Evolutionary conservation across 1,140 invertebrate genomes (phyloP), one percentile per base, ranked within the genome.

Genomic region (Bombus superbus): DNA sequence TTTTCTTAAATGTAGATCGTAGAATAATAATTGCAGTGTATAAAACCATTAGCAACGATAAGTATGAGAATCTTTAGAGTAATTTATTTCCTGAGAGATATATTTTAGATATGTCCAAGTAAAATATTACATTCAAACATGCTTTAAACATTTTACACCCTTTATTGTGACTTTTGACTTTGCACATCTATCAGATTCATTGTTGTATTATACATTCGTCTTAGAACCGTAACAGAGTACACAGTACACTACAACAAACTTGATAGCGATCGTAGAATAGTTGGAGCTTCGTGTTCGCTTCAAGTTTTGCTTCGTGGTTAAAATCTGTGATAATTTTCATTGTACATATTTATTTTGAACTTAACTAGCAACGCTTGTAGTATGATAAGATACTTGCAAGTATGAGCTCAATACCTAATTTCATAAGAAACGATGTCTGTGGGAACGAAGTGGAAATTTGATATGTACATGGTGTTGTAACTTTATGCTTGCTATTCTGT

Each of bases 381-480:
- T 32, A 32, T 32, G 32, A 11, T 32, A 57, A 77, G 22, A n/a
- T 4, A 10, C 22, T 57, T 15, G 28, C 22, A 82, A 74, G 28
- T 11, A 40, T 47, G 35, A 62, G n/a, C 66, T 40, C 53, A 9
- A 72, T 59, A 84, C 66, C 40, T 32, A 84, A 79, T 84, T 79
- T 79, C 66, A 59, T 59, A 78, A 59, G 83, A 84, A 84, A 84
- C 83, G 40, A 42, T n/a, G 62, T 72, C 53, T 79, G 83, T 84
- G 83, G 83, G 57, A 85, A 81, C 42, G 57, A 38, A 53, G 59
- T 64, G 44, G 85, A 86, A 86, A 86, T 84, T 25, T 28, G 85
- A 86, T 84, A 79, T 66, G 66, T 57, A 15, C 62, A 68, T 73
- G 38, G 44, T 66, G 38, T 47, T 73, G 85, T 86, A 79, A 86